Base-by-base conservation (phyloP, 2,113 vertebrate genomes). In the Anguilla rostrata region DNA sequence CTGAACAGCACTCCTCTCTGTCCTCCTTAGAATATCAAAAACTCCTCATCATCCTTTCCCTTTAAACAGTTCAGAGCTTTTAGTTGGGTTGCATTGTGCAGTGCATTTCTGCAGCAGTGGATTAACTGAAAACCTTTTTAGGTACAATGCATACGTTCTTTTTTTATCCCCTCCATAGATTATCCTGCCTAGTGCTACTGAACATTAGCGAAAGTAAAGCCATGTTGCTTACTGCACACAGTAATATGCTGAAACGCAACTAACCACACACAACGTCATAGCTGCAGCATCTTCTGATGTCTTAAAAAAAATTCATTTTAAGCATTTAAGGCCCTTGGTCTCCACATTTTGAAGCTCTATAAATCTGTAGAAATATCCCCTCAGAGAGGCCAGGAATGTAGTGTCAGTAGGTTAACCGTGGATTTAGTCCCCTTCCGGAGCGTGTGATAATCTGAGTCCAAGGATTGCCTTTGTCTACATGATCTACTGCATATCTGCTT, bases 51-150 rank as follows among this genome's bases (percentile, higher is more conserved):
- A n/a, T 75, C 5, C 11, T 75, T 34, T 12, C 71, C n/a, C 71
- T 26, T 34, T 75, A n/a, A 75, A 75, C 71, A 75, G 20, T 20
- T 22, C 7, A 3, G 60, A 66, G 3, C 0, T 3, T 26, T 75
- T 34, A 12, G 43, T 46, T 46, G n/a, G 2, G 63, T n/a, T n/a
- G 7, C 63, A 71, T 71, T 75, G 71, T 75, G 9, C 26, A 34
- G 26, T 34, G n/a, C n/a, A 34, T 34, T 34, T 75, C 71, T 75
- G 71, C 71, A 75, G 71, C 26, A 12, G 26, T 75, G 71, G 71
- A 75, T 75, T 75, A 75, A 75, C n/a, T 75, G 5, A 75, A 75
- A 75, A 75, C 71, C 71, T 75, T 75, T 34, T 75, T 75, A 75
- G 71, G 71, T 75, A 75, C 71, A 75, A 34, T 75, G 71, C 26